These are phyloP conservation scores for Antheraea mylitta DNA, from an alignment of 1,140 invertebrate species.

Conservation along the genomic window DNA sequence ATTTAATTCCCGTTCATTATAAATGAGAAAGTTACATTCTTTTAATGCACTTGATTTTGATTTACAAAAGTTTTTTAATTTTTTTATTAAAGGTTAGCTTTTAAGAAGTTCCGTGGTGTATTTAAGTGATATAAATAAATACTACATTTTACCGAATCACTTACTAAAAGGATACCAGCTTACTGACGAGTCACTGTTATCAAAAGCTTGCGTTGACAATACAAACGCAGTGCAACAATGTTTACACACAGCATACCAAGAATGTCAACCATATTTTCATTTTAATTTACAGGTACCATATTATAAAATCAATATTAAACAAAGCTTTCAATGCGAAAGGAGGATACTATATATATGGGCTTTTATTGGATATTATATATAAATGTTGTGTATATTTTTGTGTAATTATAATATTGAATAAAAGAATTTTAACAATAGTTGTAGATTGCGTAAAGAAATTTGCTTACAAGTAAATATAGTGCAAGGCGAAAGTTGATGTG, in stretches of 20 bases:
- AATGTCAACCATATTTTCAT: slow-evolving; percentile 6
- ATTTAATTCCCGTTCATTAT: neutral
- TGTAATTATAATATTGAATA: no score
- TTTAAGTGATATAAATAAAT: neutral
- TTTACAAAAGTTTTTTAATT: no score
- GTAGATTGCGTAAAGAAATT: no score
- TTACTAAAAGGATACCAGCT: neutral
- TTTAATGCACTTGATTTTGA: neutral
- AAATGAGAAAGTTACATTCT: neutral
- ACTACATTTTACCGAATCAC: neutral
- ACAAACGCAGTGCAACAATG: slow-evolving; percentile 9
- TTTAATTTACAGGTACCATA: neutral
- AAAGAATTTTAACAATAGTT: no score
- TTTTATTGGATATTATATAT: no score
- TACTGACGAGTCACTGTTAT: slow-evolving; percentile 11
- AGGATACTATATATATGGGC: neutral
- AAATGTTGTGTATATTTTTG: no score
- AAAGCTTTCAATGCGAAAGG: neutral
- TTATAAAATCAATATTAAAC: neutral
- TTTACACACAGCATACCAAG: slow-evolving; percentile 12
- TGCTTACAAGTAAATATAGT: no score
- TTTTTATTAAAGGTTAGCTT: neutral
- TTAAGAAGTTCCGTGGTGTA: neutral
- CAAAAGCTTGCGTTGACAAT: slow-evolving; percentile 12
- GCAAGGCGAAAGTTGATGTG: neutral